Evolutionary conservation across 2,797 vertebrate species (phyloP).

Genomic region (Sebastiscus tertius): DNA sequence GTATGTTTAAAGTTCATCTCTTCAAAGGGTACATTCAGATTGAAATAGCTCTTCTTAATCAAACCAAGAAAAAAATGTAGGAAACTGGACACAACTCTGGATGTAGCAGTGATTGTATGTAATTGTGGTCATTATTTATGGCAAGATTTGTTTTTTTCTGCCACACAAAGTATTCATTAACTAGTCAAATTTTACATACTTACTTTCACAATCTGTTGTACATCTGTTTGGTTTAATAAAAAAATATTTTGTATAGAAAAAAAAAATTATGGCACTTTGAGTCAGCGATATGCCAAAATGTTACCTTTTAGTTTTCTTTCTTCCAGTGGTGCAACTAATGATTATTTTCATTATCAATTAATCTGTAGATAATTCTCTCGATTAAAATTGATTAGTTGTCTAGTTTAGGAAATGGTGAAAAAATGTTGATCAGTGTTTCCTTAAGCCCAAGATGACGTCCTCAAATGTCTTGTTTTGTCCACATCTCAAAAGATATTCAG

Average conservation of each 20-base stretch:
- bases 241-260: background rate
- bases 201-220: background rate
- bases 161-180: background rate
- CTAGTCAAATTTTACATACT: background rate
- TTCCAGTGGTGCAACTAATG: background rate
- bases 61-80: background rate
- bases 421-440: too few species aligned
- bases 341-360: too few species aligned
- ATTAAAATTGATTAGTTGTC: too few species aligned
- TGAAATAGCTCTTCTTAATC: background rate
- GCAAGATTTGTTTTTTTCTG: background rate
- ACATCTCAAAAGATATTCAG: too few species aligned
- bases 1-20: background rate
- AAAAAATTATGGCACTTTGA: background rate
- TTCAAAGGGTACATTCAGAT: background rate
- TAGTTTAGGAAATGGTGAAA: too few species aligned
- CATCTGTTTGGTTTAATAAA: slow-evolving; percentile 5
- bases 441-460: too few species aligned
- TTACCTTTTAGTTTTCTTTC: background rate
- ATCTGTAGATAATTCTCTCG: too few species aligned
- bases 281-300: background rate
- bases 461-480: too few species aligned
- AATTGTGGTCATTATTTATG: background rate
- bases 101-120: background rate
- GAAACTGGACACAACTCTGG: background rate